Evolutionary conservation across 2,888 invertebrate species (phyloP), one percentile per base, ranked within the genome.

Genomic region (Lasiommata megera): DNA sequence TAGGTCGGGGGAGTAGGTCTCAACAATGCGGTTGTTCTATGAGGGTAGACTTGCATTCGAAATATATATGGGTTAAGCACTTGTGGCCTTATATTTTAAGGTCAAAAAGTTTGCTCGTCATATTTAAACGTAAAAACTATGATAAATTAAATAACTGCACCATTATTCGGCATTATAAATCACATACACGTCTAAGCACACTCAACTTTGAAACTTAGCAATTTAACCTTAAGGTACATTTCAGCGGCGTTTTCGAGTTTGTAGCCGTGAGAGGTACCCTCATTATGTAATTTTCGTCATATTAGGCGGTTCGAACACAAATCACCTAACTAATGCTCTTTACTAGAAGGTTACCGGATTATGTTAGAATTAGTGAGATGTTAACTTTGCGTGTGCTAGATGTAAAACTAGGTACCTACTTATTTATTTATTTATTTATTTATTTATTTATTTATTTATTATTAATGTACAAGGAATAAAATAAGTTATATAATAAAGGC

Each of bases 281-380:
- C 54, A 38, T 54, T 54, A 54, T 38, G 29, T 46, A 28, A 29
- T 37, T 44, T 46, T 34, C 12, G 34, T 23, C 23, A 46, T 37
- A 46, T 54, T 54, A 46, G 46, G 54, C 46, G 52, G 29, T 47
- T 29, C 40, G 29, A 48, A 37, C 18, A 51, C 48, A 44, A 41
- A 50, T 50, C 48, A 54, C 43, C 38, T 28, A 18, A 28, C 12
- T 14, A 48, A 36, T 48, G 36, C 18, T 37, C 46, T 44, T 44
- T 16, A 29, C 37, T 8, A 37, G 23, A 48, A 48, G 48, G 36
- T 48, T 48, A 48, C 34, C 23, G 36, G n/a, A 12, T 17, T 18
- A 36, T 8, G n/a, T 23, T 23, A 23, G 23, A 23, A 23, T 23
- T 5, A 23, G 23, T 23, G 23, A 23, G 23, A 23, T 23, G 23